Evolutionary conservation across 2,113 vertebrate species (phyloP).

Genomic region (Bostrychus sinensis): DNA sequence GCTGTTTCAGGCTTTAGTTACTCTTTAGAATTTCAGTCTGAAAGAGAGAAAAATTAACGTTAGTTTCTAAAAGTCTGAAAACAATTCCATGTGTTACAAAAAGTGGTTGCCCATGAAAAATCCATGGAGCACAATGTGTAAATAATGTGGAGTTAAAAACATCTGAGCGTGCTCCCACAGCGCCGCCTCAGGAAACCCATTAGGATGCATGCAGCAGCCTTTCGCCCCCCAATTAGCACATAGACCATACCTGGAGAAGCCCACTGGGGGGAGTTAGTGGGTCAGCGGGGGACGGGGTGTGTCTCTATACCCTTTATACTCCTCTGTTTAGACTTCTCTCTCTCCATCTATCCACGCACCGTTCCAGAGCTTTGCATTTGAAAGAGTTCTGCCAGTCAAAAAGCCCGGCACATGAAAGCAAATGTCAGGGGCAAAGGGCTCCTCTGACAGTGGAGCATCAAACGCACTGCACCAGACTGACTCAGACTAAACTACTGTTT

Average conservation of each 20-base stretch:
- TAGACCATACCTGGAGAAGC: constrained; percentile 30
- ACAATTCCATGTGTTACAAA: no score
- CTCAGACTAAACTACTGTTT: not conserved
- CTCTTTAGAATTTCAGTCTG: no score
- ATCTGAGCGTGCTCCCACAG: not conserved
- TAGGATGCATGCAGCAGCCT: constrained; percentile 43
- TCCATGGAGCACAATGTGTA: not conserved
- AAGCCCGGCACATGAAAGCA: constrained; percentile 60
- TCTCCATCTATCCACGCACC: not conserved
- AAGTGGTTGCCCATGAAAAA: not conserved
- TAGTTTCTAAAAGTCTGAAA: no score
- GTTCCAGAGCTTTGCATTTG: constrained; percentile 58
- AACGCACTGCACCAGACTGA: constrained; percentile 1
- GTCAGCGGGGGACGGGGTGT: constrained; percentile 21
- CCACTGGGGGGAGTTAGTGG: constrained; percentile 14
- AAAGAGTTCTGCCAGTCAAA: constrained; percentile 40
- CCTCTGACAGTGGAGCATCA: constrained; percentile 53
- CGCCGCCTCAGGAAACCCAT: constrained; percentile 21
- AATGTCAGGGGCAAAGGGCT: constrained; percentile 71
- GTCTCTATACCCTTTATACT: not conserved
- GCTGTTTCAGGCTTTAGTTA: no score
- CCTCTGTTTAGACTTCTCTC: constrained; percentile 5
- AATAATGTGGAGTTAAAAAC: not conserved
- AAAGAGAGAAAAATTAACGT: no score
- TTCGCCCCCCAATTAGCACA: constrained; percentile 59